Evolutionary conservation across 2,888 invertebrate genomes (phyloP).

Genomic region (Micoletzkya japonica): DNA sequence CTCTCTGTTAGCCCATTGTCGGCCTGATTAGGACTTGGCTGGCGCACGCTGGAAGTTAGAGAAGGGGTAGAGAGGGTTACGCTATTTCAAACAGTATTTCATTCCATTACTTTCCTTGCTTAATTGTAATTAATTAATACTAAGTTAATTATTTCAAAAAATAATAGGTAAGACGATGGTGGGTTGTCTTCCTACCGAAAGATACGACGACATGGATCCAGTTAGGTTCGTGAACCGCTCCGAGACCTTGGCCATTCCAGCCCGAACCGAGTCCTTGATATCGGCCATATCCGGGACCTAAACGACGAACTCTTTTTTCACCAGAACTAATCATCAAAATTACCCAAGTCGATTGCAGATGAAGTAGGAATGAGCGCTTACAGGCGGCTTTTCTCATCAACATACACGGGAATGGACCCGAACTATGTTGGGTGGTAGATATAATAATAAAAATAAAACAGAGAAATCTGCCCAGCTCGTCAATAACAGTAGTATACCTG

Average conservation of each 20-base stretch:
- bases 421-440: too few species aligned
- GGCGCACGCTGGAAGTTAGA: slow-evolving; percentile 41
- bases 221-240: slow-evolving; percentile 86
- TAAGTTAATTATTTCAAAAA: too few species aligned
- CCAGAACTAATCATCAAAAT: background rate
- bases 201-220: slow-evolving; percentile 42
- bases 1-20: too few species aligned
- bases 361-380: too few species aligned
- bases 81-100: background rate
- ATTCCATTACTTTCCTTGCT: too few species aligned
- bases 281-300: slow-evolving; percentile 81
- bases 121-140: too few species aligned
- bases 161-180: too few species aligned
- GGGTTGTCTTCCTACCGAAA: too few species aligned
- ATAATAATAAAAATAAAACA: too few species aligned
- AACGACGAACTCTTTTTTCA: too few species aligned
- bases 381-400: background rate
- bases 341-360: background rate
- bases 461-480: too few species aligned
- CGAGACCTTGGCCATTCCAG: slow-evolving; percentile 95
- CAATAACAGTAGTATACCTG: too few species aligned
- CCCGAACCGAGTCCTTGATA: slow-evolving; percentile 92
- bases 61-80: background rate
- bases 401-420: background rate
- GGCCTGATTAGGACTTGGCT: slow-evolving; percentile 35